Evolutionary conservation across 2,797 vertebrate species (phyloP).

Genomic region (Scleropages formosus): DNA sequence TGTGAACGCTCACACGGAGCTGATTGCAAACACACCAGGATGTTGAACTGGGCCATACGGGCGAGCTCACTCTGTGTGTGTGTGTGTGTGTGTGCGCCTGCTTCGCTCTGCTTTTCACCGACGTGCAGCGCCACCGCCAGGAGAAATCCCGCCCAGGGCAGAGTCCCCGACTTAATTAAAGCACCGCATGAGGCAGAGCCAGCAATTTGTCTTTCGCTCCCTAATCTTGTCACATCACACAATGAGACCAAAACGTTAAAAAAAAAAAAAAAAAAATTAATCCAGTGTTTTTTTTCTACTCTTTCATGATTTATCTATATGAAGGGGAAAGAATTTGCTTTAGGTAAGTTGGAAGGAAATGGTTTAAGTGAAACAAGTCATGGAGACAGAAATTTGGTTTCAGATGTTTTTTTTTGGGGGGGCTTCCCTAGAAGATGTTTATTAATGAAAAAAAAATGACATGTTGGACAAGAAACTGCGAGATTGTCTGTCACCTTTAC

Average conservation of each 20-base stretch:
- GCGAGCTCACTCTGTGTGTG: not conserved
- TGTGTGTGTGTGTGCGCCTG: no score
- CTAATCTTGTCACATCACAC: not conserved
- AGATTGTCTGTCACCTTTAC: no score
- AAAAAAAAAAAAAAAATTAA: not conserved
- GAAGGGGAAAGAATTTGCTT: not conserved
- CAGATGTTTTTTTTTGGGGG: not conserved
- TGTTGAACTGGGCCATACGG: no score
- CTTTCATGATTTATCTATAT: not conserved
- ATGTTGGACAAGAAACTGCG: no score
- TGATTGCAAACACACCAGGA: not conserved
- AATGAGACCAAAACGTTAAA: not conserved
- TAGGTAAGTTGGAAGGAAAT: not conserved
- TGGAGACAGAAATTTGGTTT: not conserved
- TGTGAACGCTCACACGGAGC: not conserved
- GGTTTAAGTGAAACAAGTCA: not conserved
- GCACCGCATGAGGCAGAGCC: not conserved
- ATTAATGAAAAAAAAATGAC: no score
- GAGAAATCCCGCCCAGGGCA: not conserved
- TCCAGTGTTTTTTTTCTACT: not conserved
- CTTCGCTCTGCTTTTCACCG: not conserved
- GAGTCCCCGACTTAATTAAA: not conserved
- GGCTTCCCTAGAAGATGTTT: no score
- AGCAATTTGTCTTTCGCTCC: slow-evolving; percentile 13
- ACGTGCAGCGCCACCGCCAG: not conserved